phyloP scores from a whole-genome alignment of 1,140 invertebrate species.

The Trachymyrmex cornetzi region DNA sequence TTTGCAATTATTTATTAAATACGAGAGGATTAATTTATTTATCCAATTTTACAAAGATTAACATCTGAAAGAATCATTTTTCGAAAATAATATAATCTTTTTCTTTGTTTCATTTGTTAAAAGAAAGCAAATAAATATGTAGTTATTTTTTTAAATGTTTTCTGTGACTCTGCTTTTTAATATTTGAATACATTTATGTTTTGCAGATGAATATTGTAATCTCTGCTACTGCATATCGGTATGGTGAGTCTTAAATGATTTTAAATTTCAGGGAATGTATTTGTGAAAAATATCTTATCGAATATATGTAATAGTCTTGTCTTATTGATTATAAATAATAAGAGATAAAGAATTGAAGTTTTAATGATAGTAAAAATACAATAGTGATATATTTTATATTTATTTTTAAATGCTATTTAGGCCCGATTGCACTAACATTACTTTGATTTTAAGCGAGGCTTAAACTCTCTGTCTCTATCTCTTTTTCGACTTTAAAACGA shows the following conservation, averaged over 20 bases:
- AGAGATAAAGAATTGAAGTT: too few relatives aligned
- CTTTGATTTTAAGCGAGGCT: too few relatives aligned
- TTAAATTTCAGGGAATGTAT: not conserved
- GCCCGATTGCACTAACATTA: too few relatives aligned
- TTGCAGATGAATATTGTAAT: not conserved
- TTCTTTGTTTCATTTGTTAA: not conserved
- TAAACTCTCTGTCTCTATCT: too few relatives aligned
- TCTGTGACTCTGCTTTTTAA: not conserved
- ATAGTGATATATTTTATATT: too few relatives aligned
- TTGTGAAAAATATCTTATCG: not conserved
- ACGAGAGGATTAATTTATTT: not conserved
- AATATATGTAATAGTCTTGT: not conserved
- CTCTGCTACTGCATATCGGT: not conserved
- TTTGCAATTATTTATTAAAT: not conserved
- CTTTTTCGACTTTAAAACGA: too few relatives aligned
- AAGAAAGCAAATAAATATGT: not conserved
- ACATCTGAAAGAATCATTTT: too few relatives aligned
- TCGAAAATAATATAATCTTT: not conserved
- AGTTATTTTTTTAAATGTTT: not conserved
- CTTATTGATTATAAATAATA: not conserved
- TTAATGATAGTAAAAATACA: too few relatives aligned
- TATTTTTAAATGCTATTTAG: too few relatives aligned
- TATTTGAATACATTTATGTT: not conserved
- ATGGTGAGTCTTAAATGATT: constrained; percentile 4
- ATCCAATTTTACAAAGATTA: not conserved